phyloP scores from a whole-genome alignment of 2,797 vertebrate genomes.

The Falco concolor region DNA sequence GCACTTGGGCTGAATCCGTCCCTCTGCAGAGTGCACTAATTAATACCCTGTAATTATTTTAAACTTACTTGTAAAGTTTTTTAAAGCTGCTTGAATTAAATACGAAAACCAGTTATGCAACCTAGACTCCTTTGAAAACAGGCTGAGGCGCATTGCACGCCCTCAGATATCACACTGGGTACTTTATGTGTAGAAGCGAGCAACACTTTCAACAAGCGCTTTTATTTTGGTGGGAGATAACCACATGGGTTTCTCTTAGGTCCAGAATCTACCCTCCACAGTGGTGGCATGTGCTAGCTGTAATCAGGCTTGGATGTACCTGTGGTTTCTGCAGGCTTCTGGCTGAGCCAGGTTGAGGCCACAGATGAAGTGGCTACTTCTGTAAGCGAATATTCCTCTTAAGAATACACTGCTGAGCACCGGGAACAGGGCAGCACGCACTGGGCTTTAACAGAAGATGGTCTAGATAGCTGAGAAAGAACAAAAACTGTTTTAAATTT shows the following conservation, averaged over 20 bases:
- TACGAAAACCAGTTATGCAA: background rate
- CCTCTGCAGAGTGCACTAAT: background rate
- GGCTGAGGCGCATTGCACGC: background rate
- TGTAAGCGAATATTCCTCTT: background rate
- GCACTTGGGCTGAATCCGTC: background rate
- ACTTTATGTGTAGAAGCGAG: background rate
- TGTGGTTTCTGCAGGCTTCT: background rate
- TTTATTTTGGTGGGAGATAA: background rate
- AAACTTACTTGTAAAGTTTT: background rate
- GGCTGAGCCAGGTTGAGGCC: background rate
- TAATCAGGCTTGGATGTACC: background rate
- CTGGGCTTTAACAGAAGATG: background rate
- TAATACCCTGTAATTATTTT: background rate
- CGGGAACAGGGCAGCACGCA: fast-evolving
- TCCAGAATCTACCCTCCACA: background rate
- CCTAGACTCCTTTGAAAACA: background rate
- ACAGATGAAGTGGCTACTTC: background rate
- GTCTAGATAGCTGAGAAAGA: background rate
- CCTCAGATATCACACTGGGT: background rate
- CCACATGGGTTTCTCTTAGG: background rate
- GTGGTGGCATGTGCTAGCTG: background rate
- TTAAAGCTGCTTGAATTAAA: constrained; percentile 27
- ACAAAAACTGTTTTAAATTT: background rate
- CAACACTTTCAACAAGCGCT: background rate
- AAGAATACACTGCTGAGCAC: background rate